phyloP scores from a whole-genome alignment of 2,113 vertebrate species.

The Caranx ignobilis region DNA sequence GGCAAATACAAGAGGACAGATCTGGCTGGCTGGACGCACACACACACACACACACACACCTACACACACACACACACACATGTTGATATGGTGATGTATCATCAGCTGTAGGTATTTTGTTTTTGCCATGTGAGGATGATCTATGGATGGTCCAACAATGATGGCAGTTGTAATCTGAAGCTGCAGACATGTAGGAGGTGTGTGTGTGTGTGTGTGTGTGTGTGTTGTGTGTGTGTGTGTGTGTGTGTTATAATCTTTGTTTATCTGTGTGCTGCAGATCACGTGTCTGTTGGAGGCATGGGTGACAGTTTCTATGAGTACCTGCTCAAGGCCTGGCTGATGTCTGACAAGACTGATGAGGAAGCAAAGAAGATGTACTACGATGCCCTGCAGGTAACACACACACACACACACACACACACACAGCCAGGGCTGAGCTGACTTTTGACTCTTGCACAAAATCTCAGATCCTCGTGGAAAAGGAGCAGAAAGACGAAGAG shows the following conservation, averaged over 20 bases:
- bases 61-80: neutral
- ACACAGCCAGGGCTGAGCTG: too few relatives aligned
- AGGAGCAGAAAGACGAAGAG: too few relatives aligned
- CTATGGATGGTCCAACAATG: neutral
- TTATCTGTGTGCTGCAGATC: conserved; percentile 85
- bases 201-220: neutral
- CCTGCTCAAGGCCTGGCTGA: conserved; percentile 98
- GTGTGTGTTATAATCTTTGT: conserved; percentile 18
- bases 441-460: too few relatives aligned
- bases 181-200: neutral
- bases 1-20: conserved; percentile 11
- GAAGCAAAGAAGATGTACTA: conserved; percentile 98
- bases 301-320: conserved; percentile 99
- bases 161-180: conserved; percentile 7
- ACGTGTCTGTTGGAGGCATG: conserved; percentile 95
- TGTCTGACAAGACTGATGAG: conserved; percentile 96
- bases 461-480: too few relatives aligned
- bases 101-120: neutral
- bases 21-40: neutral
- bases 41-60: neutral
- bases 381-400: conserved; percentile 92
- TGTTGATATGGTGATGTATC: neutral
- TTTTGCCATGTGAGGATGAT: conserved; percentile 11
- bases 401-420: conserved; percentile 18
- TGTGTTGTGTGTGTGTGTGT: conserved; percentile 4